Percentiles rank a stretch among this genome's conserved stretches.
Conservation (phyloP, 1,140 invertebrate species). For the Spodoptera litura region DNA sequence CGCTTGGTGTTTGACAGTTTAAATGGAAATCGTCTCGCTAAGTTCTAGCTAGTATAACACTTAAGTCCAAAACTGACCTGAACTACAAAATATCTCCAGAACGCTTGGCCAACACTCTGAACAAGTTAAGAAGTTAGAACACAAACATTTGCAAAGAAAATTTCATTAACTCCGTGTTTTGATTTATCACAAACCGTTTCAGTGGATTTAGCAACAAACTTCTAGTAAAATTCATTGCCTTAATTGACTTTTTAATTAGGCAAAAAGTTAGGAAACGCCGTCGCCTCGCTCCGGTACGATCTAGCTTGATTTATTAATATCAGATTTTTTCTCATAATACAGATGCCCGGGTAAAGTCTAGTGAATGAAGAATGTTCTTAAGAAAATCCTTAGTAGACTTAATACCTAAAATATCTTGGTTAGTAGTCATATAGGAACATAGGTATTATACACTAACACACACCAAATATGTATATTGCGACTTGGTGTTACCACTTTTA, state of each 20-base stretch:
- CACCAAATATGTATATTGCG: too few species aligned
- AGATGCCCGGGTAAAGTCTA: slow-evolving; percentile 10
- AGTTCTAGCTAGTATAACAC: too few species aligned
- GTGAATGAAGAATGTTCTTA: neutral
- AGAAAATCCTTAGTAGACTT: neutral
- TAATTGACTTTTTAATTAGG: slow-evolving; percentile 53
- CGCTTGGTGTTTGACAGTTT: too few species aligned
- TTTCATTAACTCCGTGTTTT: slow-evolving; percentile 43
- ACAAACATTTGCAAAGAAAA: slow-evolving; percentile 26
- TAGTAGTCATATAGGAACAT: too few species aligned
- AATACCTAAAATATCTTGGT: neutral
- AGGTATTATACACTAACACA: too few species aligned
- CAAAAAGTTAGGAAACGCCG: slow-evolving; percentile 43
- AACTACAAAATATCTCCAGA: neutral
- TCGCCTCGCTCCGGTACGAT: neutral
- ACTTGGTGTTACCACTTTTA: too few species aligned
- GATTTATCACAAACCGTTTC: slow-evolving; percentile 42
- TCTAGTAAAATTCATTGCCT: slow-evolving; percentile 46
- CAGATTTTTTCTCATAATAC: slow-evolving; percentile 27
- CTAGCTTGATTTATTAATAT: slow-evolving; percentile 47
- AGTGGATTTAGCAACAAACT: slow-evolving; percentile 44
- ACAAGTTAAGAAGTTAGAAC: neutral
- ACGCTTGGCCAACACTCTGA: neutral
- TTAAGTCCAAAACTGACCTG: neutral
- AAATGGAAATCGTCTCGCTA: too few species aligned